These are phyloP conservation scores for Aix galericulata DNA, from an alignment of 2,113 vertebrate genomes.

Conservation along the genomic window DNA sequence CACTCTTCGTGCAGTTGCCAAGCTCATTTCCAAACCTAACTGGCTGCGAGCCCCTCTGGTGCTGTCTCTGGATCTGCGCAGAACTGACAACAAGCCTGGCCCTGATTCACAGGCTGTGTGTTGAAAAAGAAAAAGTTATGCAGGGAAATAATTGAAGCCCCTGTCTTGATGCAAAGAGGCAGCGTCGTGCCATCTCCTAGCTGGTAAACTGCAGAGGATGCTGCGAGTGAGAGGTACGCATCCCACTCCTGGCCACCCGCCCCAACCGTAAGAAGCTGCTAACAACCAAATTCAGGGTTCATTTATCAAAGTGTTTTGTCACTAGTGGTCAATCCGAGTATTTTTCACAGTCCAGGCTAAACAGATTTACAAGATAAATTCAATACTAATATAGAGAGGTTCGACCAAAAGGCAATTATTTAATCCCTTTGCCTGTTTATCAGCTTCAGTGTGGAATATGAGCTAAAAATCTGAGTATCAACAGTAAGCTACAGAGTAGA, in stretches of 20 bases:
- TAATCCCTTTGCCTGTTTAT: not conserved
- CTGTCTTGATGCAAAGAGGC: not conserved
- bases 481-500: not conserved
- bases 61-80: not conserved
- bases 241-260: not conserved
- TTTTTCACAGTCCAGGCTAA: not conserved
- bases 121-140: not conserved
- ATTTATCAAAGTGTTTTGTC: not conserved
- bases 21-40: not conserved
- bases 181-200: not conserved
- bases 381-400: not conserved
- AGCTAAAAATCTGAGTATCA: fast-evolving
- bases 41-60: not conserved
- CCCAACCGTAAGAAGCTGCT: not conserved
- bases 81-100: not conserved
- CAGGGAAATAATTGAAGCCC: too few species aligned
- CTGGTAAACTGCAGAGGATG: not conserved
- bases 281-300: not conserved
- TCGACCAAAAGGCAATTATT: not conserved
- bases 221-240: not conserved
- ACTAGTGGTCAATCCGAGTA: not conserved
- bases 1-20: not conserved
- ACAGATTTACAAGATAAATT: not conserved
- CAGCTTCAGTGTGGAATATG: not conserved
- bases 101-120: not conserved